Percentiles rank a stretch among this genome's conserved stretches.
phyloP scores from a whole-genome alignment of 2,113 vertebrate species.

The Marmota monax region DNA sequence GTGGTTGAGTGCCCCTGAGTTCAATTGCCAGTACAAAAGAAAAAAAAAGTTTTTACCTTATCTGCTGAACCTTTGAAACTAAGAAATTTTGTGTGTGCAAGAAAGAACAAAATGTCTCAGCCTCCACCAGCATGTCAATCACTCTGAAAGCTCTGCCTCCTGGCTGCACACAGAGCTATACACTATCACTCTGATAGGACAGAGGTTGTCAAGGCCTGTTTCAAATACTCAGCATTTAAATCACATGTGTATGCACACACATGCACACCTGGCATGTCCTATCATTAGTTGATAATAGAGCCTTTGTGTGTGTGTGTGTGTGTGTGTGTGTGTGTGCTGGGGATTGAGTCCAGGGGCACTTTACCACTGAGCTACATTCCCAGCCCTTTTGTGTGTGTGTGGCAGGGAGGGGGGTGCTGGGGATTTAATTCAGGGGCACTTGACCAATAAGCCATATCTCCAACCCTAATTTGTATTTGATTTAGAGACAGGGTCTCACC shows the following conservation, averaged over 20 bases:
- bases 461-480: too few relatives aligned
- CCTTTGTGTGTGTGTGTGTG: not conserved
- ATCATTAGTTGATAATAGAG: not conserved
- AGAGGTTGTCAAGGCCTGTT: not conserved
- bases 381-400: too few relatives aligned
- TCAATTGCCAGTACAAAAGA: too few relatives aligned
- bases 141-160: not conserved
- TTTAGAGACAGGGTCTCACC: too few relatives aligned
- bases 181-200: not conserved
- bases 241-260: not conserved
- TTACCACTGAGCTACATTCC: too few relatives aligned
- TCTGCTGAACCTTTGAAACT: not conserved
- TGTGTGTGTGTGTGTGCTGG: not conserved
- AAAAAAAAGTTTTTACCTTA: not conserved
- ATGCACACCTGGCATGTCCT: not conserved
- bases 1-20: too few relatives aligned
- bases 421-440: too few relatives aligned
- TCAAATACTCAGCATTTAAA: not conserved
- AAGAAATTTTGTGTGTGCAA: not conserved
- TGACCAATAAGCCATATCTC: too few relatives aligned
- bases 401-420: too few relatives aligned
- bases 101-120: conserved; percentile 28
- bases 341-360: too few relatives aligned
- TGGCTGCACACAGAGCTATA: not conserved
- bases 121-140: not conserved